A percentile compares a stretch with the other conserved stretches of the same genome.
Evolutionary conservation across 2,888 invertebrate genomes (phyloP).

Genomic region (Nysson spinosus): DNA sequence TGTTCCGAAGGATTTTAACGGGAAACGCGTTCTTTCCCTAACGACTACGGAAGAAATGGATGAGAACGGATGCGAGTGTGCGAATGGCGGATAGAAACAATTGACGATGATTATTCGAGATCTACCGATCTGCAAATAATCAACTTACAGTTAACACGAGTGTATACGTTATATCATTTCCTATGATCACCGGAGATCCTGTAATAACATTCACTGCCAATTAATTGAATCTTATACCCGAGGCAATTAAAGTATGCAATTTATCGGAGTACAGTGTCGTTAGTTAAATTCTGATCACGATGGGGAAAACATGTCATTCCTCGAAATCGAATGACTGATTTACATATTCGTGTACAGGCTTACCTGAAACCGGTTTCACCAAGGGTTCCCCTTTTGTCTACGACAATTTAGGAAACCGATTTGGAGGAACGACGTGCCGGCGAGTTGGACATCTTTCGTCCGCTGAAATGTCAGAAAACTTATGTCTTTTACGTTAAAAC

Average conservation of each 20-base stretch:
- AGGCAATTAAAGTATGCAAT: too few species aligned
- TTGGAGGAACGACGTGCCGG: slow-evolving; percentile 10
- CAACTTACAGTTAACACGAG: slow-evolving; percentile 21
- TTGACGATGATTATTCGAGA: slow-evolving; percentile 38
- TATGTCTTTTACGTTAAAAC: background rate
- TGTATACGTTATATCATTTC: background rate
- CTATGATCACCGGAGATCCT: too few species aligned
- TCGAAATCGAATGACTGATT: slow-evolving; percentile 33
- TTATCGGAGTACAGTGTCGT: background rate
- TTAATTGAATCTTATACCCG: too few species aligned
- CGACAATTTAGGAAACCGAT: slow-evolving; percentile 44
- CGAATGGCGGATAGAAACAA: slow-evolving; percentile 46
- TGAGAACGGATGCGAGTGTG: slow-evolving; percentile 66
- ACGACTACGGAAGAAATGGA: slow-evolving; percentile 41
- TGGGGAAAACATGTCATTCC: slow-evolving; percentile 9
- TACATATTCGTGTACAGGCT: slow-evolving; percentile 19
- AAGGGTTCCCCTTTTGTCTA: slow-evolving; percentile 44
- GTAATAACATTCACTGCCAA: too few species aligned
- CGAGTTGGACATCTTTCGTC: background rate
- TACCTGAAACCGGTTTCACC: slow-evolving; percentile 48
- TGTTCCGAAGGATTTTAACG: slow-evolving; percentile 31
- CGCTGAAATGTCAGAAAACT: background rate
- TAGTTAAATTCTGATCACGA: background rate
- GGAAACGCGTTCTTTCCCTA: slow-evolving; percentile 14
- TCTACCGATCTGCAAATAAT: slow-evolving; percentile 10